phyloP scores from a whole-genome alignment of 2,888 invertebrate species.

The Machimus atricapillus region DNA sequence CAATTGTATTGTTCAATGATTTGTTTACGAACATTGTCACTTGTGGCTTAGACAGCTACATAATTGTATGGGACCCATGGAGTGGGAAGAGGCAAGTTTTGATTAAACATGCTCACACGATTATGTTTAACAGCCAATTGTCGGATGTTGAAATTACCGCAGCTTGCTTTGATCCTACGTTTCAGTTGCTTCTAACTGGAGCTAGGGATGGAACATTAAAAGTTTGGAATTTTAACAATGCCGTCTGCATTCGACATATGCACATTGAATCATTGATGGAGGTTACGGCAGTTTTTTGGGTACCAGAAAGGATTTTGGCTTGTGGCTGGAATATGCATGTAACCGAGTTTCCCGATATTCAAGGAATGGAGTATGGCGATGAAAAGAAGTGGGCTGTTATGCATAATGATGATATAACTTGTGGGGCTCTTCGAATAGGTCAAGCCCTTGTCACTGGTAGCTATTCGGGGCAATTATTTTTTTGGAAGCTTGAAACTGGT shows the following conservation, averaged over 20 bases:
- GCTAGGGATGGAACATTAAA: conserved; percentile 78
- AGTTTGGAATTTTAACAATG: conserved; percentile 87
- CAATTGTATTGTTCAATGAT: conserved; percentile 77
- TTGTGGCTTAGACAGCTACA: conserved; percentile 79
- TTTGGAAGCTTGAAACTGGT: conserved; percentile 85
- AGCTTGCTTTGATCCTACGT: conserved; percentile 77
- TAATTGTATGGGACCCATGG: conserved; percentile 83
- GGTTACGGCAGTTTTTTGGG: conserved; percentile 68
- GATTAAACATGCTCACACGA: conserved; percentile 75
- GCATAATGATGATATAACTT: conserved; percentile 78
- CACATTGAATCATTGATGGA: conserved; percentile 64
- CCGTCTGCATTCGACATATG: conserved; percentile 75
- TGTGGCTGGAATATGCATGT: conserved; percentile 81
- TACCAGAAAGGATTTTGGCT: conserved; percentile 70
- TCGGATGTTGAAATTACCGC: conserved; percentile 77
- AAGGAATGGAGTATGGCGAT: conserved; percentile 65
- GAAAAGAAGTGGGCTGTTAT: conserved; percentile 75
- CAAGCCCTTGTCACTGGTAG: conserved; percentile 77
- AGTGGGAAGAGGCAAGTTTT: conserved; percentile 72
- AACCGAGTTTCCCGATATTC: conserved; percentile 71
- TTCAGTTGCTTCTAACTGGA: conserved; percentile 77
- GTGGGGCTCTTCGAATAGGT: conserved; percentile 71
- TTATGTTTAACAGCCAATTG: conserved; percentile 70
- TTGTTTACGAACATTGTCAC: conserved; percentile 78
- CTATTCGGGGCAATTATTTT: conserved; percentile 79